Conservation (phyloP, 2,113 vertebrate genomes). For the Aptenodytes forsteri region DNA sequence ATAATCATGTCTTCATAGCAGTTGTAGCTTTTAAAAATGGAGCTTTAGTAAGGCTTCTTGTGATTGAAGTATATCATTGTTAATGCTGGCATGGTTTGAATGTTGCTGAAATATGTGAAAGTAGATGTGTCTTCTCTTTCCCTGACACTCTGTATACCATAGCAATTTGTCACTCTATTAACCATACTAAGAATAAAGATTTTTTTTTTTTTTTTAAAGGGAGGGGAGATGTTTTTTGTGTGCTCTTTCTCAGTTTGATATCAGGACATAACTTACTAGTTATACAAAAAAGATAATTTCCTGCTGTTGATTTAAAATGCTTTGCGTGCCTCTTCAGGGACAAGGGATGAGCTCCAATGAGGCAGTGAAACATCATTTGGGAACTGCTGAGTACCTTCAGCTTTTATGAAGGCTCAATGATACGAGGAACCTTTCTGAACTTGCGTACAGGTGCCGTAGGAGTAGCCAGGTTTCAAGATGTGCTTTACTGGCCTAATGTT, state of each 20-base stretch:
- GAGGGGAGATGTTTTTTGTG: background rate
- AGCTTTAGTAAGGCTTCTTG: background rate
- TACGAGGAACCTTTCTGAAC: background rate
- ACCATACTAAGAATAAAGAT: background rate
- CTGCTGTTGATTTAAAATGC: background rate
- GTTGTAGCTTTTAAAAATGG: constrained; percentile 8
- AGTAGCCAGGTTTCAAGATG: background rate
- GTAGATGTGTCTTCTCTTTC: background rate
- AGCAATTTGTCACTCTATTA: background rate
- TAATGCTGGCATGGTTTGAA: constrained; percentile 13
- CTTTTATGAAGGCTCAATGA: background rate
- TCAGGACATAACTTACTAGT: background rate
- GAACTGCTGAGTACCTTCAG: background rate
- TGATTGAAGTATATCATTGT: background rate
- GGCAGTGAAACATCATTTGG: background rate
- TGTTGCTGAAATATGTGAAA: constrained; percentile 6
- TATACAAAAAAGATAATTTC: background rate
- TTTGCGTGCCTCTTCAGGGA: background rate
- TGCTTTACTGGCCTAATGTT: background rate
- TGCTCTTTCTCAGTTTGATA: background rate
- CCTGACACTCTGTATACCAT: background rate
- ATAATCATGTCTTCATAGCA: background rate
- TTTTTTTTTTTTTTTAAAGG: background rate
- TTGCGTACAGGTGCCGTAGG: background rate
- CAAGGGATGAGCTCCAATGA: background rate